These are phyloP conservation scores for Belonocnema kinseyi DNA, from an alignment of 1,140 invertebrate species.

Conservation along the genomic window DNA sequence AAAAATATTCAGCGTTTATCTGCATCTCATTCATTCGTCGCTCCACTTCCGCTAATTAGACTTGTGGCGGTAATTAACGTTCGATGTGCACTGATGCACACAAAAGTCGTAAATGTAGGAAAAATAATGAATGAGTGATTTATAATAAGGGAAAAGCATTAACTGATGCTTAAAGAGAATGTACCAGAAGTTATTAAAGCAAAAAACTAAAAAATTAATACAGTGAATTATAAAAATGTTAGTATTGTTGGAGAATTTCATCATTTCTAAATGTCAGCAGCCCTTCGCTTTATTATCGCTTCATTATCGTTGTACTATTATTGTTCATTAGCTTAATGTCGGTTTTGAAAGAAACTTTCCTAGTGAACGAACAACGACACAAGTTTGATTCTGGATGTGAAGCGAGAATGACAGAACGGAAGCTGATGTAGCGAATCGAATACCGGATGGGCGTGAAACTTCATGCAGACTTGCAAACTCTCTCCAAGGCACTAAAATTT, in stretches of 20 bases:
- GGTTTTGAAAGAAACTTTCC: neutral
- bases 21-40: neutral
- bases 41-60: constrained; percentile 37
- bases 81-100: neutral
- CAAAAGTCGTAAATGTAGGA: neutral
- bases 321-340: too few species aligned
- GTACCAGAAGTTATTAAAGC: too few species aligned
- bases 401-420: neutral
- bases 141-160: neutral
- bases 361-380: neutral
- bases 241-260: too few species aligned
- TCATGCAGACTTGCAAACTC: neutral
- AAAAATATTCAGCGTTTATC: neutral
- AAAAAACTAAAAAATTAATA: too few species aligned
- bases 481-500: neutral
- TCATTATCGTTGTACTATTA: too few species aligned
- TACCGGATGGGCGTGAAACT: neutral
- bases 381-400: neutral
- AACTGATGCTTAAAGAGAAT: too few species aligned
- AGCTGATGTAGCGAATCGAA: neutral
- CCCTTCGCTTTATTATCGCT: too few species aligned
- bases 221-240: too few species aligned
- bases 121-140: neutral
- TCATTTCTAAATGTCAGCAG: too few species aligned
- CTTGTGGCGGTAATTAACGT: neutral